Percentiles rank a stretch among this genome's conserved stretches.
These are phyloP conservation scores for Lampris megalopsis DNA, from an alignment of 2,113 vertebrate genomes.

Conservation along the genomic window DNA sequence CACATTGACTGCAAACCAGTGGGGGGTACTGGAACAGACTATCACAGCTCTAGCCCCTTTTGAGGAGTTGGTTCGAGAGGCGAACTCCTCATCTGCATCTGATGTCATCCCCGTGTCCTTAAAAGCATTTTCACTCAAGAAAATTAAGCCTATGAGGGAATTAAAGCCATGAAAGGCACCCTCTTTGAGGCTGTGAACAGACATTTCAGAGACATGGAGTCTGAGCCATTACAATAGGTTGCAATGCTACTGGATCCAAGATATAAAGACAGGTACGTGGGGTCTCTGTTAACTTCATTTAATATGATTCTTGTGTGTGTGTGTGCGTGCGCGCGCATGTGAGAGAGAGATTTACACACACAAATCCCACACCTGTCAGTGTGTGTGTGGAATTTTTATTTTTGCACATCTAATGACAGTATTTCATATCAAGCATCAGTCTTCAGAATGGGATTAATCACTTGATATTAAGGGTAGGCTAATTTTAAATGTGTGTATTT, in stretches of 20 bases:
- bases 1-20: conserved; percentile 18
- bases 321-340: no score
- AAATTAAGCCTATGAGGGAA: not conserved
- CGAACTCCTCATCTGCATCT: not conserved
- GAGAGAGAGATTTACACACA: no score
- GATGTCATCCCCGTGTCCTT: not conserved
- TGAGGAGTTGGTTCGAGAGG: not conserved
- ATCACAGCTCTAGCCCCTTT: not conserved
- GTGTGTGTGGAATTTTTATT: no score
- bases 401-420: not conserved
- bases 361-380: no score
- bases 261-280: not conserved
- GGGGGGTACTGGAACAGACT: not conserved
- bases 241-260: not conserved
- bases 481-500: not conserved
- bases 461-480: not conserved
- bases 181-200: not conserved
- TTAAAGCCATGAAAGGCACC: not conserved
- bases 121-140: not conserved
- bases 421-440: not conserved
- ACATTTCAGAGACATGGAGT: no score
- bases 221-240: not conserved
- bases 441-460: conserved; percentile 2
- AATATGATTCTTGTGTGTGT: not conserved
- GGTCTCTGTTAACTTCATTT: not conserved